phyloP scores from a whole-genome alignment of 2,113 vertebrate species.

The Phylloscopus trochiloides region DNA sequence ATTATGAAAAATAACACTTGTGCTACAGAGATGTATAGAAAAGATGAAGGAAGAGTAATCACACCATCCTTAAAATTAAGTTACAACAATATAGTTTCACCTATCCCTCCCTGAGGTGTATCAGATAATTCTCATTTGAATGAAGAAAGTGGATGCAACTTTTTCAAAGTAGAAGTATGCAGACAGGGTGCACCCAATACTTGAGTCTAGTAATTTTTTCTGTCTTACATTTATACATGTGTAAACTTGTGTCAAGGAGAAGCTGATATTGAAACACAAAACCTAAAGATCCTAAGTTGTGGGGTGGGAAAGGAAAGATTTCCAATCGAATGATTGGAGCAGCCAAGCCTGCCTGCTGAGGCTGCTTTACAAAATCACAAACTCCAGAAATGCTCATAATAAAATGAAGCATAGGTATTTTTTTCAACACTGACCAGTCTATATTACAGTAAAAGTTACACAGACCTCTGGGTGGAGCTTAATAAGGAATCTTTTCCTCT shows the following conservation, averaged over 20 bases:
- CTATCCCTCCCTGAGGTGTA: neutral
- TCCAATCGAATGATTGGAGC: neutral
- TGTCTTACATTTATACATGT: neutral
- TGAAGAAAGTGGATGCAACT: neutral
- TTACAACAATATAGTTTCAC: neutral
- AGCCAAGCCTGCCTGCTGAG: neutral
- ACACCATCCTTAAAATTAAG: neutral
- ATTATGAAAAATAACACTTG: neutral
- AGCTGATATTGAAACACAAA: neutral
- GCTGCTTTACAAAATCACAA: neutral
- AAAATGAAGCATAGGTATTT: neutral
- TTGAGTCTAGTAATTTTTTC: neutral
- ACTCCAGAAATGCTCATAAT: neutral
- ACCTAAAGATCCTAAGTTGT: neutral
- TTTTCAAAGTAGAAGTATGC: neutral
- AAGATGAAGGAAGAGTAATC: neutral
- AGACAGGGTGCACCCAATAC: neutral
- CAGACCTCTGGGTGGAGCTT: constrained; percentile 95
- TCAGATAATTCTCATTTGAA: neutral
- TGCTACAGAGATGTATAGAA: neutral
- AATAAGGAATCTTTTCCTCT: constrained; percentile 93
- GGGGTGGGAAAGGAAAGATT: neutral
- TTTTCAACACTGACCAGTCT: neutral
- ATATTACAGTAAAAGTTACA: constrained; percentile 68
- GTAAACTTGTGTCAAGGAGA: neutral